Evolutionary conservation across 2,113 vertebrate species (phyloP).

Genomic region (Poicephalus gulielmi): DNA sequence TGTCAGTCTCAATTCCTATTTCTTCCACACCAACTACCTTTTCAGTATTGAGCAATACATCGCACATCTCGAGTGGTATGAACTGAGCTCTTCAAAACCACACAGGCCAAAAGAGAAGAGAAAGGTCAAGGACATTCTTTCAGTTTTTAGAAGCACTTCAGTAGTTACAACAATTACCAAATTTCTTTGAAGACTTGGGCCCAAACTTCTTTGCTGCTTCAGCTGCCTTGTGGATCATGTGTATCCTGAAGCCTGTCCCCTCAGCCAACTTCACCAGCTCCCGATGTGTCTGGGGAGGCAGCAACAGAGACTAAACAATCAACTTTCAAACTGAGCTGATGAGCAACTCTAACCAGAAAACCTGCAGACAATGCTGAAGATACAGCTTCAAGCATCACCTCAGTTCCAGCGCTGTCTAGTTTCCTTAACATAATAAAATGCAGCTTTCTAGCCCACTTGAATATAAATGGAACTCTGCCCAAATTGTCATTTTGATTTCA

Average conservation of each 20-base stretch:
- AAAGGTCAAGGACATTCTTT: not conserved
- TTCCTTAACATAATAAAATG: not conserved
- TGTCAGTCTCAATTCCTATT: not conserved
- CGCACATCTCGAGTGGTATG: not conserved
- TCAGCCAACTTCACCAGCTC: constrained; percentile 91
- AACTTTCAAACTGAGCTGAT: not conserved
- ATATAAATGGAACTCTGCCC: not conserved
- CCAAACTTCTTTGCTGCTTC: constrained; percentile 91
- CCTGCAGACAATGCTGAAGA: not conserved
- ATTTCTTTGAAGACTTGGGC: constrained; percentile 90
- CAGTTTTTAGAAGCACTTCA: not conserved
- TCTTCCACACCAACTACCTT: not conserved
- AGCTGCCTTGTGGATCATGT: constrained; percentile 92
- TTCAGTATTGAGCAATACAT: not conserved
- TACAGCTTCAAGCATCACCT: not conserved
- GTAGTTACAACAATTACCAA: constrained; percentile 74
- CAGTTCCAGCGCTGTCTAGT: not conserved
- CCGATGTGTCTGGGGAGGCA: constrained; percentile 84
- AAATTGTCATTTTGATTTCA: not conserved
- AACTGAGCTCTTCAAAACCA: not conserved
- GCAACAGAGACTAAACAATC: not conserved
- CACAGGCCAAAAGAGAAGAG: not conserved
- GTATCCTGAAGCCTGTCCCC: constrained; percentile 90
- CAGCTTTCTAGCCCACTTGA: not conserved
- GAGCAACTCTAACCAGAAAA: not conserved